Percentiles rank a stretch among this genome's conserved stretches.
Evolutionary conservation across 1,140 invertebrate species (phyloP).

Genomic region (Ladona fulva): DNA sequence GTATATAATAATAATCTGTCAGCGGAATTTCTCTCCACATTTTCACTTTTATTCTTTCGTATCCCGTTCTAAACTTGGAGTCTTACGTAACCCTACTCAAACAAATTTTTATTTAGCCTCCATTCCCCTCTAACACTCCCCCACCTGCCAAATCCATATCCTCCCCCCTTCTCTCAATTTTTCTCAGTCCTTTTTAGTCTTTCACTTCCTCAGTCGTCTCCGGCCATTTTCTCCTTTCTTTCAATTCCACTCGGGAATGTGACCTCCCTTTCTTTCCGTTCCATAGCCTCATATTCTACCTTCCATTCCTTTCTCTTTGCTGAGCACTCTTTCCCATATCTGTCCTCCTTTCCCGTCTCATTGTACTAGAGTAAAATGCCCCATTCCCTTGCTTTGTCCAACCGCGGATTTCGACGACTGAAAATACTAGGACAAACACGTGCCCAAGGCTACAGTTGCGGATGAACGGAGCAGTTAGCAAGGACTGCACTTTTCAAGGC

Average conservation of each 20-base stretch:
- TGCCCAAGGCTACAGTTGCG: too few species aligned
- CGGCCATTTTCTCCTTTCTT: not conserved
- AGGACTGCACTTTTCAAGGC: too few species aligned
- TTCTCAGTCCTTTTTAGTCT: not conserved
- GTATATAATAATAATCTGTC: too few species aligned
- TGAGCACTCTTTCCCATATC: not conserved
- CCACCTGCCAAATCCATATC: not conserved
- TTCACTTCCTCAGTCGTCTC: not conserved
- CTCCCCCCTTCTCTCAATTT: not conserved
- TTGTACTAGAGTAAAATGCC: too few species aligned
- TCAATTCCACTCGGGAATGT: not conserved
- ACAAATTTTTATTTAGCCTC: too few species aligned
- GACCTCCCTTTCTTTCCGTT: not conserved
- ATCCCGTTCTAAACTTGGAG: not conserved
- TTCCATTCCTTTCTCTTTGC: not conserved
- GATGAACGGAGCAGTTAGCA: too few species aligned
- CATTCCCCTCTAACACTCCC: too few species aligned
- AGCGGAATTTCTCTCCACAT: not conserved
- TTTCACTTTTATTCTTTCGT: not conserved
- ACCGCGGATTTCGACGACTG: too few species aligned
- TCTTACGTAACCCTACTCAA: too few species aligned
- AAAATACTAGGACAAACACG: too few species aligned
- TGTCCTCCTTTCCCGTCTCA: not conserved
- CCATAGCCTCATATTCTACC: not conserved
- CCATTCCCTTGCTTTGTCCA: too few species aligned